These are phyloP conservation scores for Ecdyonurus torrentis DNA, from an alignment of 2,888 invertebrate genomes.

Conservation along the genomic window DNA sequence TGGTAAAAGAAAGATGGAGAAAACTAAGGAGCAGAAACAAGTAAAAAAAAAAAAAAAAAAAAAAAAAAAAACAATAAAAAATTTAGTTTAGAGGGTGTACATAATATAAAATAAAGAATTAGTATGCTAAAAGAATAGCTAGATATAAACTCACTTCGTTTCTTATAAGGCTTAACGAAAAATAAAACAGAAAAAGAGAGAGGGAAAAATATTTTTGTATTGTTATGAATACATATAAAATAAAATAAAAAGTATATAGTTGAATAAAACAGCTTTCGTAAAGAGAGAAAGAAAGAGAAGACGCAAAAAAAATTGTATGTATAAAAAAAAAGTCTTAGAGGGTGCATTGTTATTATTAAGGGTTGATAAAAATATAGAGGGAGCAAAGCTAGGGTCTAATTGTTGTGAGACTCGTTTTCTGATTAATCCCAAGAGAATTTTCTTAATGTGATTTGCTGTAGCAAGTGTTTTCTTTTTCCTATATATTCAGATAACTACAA, in stretches of 20 bases:
- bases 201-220: neutral
- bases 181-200: neutral
- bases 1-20: neutral
- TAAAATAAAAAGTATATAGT: neutral
- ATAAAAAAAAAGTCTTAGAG: no score
- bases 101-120: no score
- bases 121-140: neutral
- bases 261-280: neutral
- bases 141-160: neutral
- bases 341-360: no score
- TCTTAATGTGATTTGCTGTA: neutral
- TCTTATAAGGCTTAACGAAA: neutral
- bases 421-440: neutral
- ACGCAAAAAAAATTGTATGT: neutral
- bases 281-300: neutral
- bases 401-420: neutral
- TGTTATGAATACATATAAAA: no score
- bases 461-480: no score
- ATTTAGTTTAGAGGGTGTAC: no score
- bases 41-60: no score
- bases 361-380: no score
- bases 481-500: no score
- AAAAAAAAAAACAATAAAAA: no score
- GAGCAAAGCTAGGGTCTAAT: neutral
- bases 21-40: neutral